Conservation (phyloP, 2,797 vertebrate species). For the Ambastaia sidthimunki region DNA sequence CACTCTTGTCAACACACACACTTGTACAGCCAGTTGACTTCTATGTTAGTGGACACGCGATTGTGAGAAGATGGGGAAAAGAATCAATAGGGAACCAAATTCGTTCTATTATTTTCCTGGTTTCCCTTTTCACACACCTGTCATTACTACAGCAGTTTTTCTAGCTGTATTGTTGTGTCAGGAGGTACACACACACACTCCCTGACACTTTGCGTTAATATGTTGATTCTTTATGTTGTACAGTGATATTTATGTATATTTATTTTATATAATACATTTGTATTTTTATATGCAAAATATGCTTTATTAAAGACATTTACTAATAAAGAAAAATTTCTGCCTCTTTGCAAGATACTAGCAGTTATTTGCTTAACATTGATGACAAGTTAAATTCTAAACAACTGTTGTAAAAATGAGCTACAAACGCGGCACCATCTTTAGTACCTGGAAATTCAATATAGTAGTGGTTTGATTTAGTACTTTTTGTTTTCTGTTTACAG, state of each 20-base stretch:
- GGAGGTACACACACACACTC: background rate
- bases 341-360: too few relatives aligned
- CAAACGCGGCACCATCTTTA: too few relatives aligned
- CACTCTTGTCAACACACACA: constrained; percentile 19
- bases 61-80: constrained; percentile 56
- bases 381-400: too few relatives aligned
- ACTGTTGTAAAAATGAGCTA: too few relatives aligned
- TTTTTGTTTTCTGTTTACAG: too few relatives aligned
- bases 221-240: constrained; percentile 28
- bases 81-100: constrained; percentile 73
- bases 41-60: constrained; percentile 54
- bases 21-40: constrained; percentile 25
- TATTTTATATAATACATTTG: background rate
- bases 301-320: too few relatives aligned
- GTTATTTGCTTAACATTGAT: too few relatives aligned
- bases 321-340: too few relatives aligned
- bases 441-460: too few relatives aligned
- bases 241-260: background rate
- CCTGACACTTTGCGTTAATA: background rate
- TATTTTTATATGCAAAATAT: too few relatives aligned
- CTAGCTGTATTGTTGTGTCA: constrained; percentile 19
- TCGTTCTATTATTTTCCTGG: constrained; percentile 71
- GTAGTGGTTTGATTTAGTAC: too few relatives aligned
- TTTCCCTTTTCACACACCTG: constrained; percentile 64
- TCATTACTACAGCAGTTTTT: constrained; percentile 56